These are phyloP conservation scores for Hetaerina titia DNA, from an alignment of 2,888 invertebrate genomes.

Conservation along the genomic window DNA sequence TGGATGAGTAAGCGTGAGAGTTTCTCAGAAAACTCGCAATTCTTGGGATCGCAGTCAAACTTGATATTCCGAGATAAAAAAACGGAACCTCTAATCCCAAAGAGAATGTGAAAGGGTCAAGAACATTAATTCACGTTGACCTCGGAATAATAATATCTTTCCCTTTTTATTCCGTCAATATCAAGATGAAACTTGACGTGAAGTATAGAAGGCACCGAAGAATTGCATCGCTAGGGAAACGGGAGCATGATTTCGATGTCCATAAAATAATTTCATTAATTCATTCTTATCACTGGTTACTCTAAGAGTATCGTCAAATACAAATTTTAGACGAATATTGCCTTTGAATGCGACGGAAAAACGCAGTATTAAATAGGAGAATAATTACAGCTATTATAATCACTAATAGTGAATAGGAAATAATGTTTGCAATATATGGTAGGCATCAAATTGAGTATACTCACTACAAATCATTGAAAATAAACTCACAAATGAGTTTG, in stretches of 20 bases:
- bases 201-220: not conserved
- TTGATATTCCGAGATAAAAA: not conserved
- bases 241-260: not conserved
- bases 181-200: not conserved
- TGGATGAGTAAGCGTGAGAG: not conserved
- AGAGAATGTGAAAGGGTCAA: not conserved
- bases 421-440: too few species aligned
- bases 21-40: not conserved
- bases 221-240: not conserved
- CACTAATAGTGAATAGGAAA: too few species aligned
- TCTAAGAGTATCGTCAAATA: too few species aligned
- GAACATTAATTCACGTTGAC: not conserved
- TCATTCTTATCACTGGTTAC: too few species aligned
- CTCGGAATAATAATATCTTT: not conserved
- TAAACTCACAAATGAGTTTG: too few species aligned
- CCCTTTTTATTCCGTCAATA: not conserved
- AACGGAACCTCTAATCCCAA: not conserved
- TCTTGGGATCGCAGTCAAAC: not conserved
- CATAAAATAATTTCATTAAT: too few species aligned
- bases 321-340: too few species aligned
- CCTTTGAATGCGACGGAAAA: too few species aligned
- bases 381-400: too few species aligned
- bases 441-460: too few species aligned
- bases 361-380: too few species aligned
- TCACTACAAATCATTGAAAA: too few species aligned